Base-by-base conservation (phyloP, 2,797 vertebrate genomes). In the Halcyon smyrnensis region DNA sequence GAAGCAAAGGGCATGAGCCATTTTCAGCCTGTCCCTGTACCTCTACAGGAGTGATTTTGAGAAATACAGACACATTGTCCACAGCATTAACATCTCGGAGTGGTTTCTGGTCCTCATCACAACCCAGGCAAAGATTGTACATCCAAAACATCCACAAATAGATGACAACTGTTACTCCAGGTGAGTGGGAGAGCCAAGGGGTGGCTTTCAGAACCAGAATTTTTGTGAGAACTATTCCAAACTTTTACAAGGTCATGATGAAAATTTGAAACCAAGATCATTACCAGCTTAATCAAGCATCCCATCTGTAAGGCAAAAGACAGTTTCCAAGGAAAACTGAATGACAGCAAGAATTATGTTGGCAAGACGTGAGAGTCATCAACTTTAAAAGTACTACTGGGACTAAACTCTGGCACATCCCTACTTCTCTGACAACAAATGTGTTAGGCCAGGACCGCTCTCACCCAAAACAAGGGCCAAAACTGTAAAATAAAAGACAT, bases 81-180 rank as follows among this genome's bases (percentile, higher is more conserved):
- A 46, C 62, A 68, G 68, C 21, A 17, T 41, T 28, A 12, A 34
- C 6, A 12, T 73, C 25, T 62, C 30, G 4, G 41, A 30, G 27
- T 5, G 7, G 34, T 36, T 54, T 21, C 74, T 19, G 25, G 30
- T 65, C 39, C 39, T 60, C 25, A 8, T 20, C 17, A 24, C 53
- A 59, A 32, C 25, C 59, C 37, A 53, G 24, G 39, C 45, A 68
- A 74, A 85, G 21, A 14, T 30, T 62, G 25, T 11, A 23, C 8
- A 30, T n/a, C 64, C 51, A 59, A n/a, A 59, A 45, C 0, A 1
- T 6, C 23, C 27, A 34, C 39, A 28, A 17, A 10, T 1, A 34
- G 34, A 43, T 16, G 18, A 24, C 32, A 28, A 5, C 48, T 14
- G 23, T 56, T 13, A 43, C 15, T 75, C 23, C 9, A 46, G 76